Evolutionary conservation across 1,140 invertebrate species (phyloP).

Genomic region (Aphelinus certus): DNA sequence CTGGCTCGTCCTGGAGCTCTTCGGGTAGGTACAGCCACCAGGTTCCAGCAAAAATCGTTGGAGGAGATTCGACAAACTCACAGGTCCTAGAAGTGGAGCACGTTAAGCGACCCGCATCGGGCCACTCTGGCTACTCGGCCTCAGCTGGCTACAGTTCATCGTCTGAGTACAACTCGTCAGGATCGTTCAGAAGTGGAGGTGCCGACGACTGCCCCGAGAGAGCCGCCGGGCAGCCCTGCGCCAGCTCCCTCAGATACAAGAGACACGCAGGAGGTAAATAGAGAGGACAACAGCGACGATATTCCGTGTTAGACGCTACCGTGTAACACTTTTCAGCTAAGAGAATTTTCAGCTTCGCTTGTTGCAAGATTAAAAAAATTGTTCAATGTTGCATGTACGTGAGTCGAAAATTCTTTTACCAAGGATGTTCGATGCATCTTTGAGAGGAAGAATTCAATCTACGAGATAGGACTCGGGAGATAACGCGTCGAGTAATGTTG

Average conservation of each 20-base stretch:
- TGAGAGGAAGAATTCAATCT: too few relatives aligned
- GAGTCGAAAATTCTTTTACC: too few relatives aligned
- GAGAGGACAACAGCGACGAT: not conserved
- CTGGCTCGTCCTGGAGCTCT: conserved; percentile 5
- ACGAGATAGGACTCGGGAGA: not conserved
- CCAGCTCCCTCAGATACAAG: conserved; percentile 11
- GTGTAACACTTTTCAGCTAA: too few relatives aligned
- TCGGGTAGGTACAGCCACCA: too few relatives aligned
- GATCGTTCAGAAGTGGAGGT: not conserved
- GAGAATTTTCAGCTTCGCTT: too few relatives aligned
- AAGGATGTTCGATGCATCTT: too few relatives aligned
- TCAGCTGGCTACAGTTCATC: conserved; percentile 2
- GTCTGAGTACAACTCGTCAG: conserved; percentile 4
- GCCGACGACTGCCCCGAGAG: conserved; percentile 19
- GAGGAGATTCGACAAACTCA: too few relatives aligned
- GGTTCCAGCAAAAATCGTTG: too few relatives aligned
- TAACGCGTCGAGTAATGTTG: conserved; percentile 9
- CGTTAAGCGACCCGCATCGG: conserved; percentile 6
- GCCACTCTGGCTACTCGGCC: not conserved
- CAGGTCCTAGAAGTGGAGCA: conserved; percentile 22
- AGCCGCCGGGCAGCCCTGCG: conserved; percentile 29
- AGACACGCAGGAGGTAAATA: conserved; percentile 33
- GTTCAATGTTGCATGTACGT: too few relatives aligned
- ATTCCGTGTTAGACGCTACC: too few relatives aligned
- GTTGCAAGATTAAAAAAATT: too few relatives aligned